Evolutionary conservation across 2,888 invertebrate species (phyloP).

Genomic region (Melipona bicolor): DNA sequence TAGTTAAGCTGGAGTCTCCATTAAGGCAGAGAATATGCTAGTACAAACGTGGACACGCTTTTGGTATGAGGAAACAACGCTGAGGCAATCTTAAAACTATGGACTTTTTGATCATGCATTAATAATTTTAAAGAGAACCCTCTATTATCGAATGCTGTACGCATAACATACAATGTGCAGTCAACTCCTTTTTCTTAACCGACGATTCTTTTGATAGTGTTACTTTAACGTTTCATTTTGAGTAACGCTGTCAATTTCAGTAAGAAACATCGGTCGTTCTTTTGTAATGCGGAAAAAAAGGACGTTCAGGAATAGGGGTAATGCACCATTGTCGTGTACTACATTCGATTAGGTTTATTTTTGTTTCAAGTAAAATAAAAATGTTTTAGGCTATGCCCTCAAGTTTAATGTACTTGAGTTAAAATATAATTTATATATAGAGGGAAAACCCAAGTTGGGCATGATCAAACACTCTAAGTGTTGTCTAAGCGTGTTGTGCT

Average conservation of each 20-base stretch:
- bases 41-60: constrained; percentile 79
- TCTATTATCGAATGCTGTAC: constrained; percentile 74
- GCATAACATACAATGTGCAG: constrained; percentile 55
- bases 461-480: constrained; percentile 85
- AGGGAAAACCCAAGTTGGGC: constrained; percentile 80
- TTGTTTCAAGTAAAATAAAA: constrained; percentile 64
- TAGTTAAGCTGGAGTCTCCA: constrained; percentile 74
- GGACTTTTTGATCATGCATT: constrained; percentile 84
- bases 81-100: constrained; percentile 84
- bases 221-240: constrained; percentile 43
- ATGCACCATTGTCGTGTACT: constrained; percentile 67
- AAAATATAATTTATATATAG: constrained; percentile 68
- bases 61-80: constrained; percentile 83
- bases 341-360: constrained; percentile 76
- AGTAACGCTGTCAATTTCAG: constrained; percentile 63
- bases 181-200: constrained; percentile 59
- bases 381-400: constrained; percentile 60
- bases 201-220: constrained; percentile 68
- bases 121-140: constrained; percentile 71
- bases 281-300: constrained; percentile 54
- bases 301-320: constrained; percentile 61
- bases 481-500: constrained; percentile 85
- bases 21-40: constrained; percentile 62
- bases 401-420: constrained; percentile 66
- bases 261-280: constrained; percentile 71